phyloP scores from a whole-genome alignment of 92 coral and sea anemone genomes.

The Meandrina meandrites region DNA sequence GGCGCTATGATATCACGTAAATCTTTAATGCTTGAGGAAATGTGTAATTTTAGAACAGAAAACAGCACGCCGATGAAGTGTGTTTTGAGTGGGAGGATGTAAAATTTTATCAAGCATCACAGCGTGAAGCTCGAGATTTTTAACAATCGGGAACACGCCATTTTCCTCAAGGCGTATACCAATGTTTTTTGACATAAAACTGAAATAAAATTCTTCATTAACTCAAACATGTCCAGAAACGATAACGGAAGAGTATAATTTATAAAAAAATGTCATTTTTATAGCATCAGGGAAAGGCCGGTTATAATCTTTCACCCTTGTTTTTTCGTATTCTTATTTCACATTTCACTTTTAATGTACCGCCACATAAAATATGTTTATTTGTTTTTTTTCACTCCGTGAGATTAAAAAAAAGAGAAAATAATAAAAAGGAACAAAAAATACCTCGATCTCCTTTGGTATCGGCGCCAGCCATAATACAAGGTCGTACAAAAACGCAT shows the following conservation, averaged over 20 bases:
- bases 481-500: background rate
- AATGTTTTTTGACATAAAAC: background rate
- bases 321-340: background rate
- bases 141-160: background rate
- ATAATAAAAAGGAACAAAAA: background rate
- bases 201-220: background rate
- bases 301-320: background rate
- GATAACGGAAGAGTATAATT: background rate
- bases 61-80: constrained; percentile 1
- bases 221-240: background rate
- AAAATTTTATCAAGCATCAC: constrained; percentile 13
- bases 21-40: background rate
- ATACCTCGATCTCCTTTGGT: background rate
- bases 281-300: background rate
- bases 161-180: background rate
- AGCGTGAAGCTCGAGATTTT: constrained; percentile 7
- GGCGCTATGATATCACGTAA: background rate
- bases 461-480: background rate
- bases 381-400: background rate
- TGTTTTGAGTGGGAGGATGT: constrained; percentile 35
- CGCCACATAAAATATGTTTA: background rate
- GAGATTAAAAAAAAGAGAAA: background rate
- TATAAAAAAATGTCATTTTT: background rate
- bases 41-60: background rate
- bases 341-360: background rate